These are phyloP conservation scores for Brienomyrus brachyistius DNA, from an alignment of 2,113 vertebrate species.

Conservation along the genomic window DNA sequence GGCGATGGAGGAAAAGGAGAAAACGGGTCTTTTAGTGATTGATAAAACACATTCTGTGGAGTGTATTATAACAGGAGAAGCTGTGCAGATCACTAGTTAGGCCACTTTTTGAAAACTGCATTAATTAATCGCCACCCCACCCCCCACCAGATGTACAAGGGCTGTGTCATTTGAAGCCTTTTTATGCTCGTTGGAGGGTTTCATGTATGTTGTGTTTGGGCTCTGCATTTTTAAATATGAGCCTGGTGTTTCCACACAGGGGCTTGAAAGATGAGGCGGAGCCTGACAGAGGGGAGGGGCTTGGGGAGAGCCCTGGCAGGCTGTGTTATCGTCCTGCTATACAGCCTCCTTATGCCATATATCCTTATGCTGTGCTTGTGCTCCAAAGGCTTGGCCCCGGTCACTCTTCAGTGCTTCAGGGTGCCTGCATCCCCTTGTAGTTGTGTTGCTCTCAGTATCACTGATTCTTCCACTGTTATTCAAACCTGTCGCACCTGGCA, in stretches of 20 bases:
- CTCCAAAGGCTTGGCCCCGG: not conserved
- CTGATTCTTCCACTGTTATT: not conserved
- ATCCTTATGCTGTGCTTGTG: not conserved
- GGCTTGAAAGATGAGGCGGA: slow-evolving; percentile 33
- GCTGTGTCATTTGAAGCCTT: not conserved
- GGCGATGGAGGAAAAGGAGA: not conserved
- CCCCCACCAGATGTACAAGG: slow-evolving; percentile 17
- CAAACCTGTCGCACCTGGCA: not conserved
- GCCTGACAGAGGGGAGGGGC: slow-evolving; percentile 68
- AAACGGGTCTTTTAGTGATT: not conserved
- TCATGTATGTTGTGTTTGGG: slow-evolving; percentile 66
- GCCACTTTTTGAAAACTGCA: not conserved
- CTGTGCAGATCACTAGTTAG: slow-evolving; percentile 9
- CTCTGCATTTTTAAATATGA: slow-evolving; percentile 44
- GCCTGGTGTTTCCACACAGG: slow-evolving; percentile 67
- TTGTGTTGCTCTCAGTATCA: not conserved
- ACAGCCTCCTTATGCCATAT: slow-evolving; percentile 47
- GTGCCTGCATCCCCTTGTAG: not conserved
- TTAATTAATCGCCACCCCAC: not conserved
- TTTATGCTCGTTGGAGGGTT: slow-evolving; percentile 64
- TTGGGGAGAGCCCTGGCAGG: slow-evolving; percentile 53
- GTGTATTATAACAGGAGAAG: not conserved
- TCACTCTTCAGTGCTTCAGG: not conserved
- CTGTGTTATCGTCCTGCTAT: slow-evolving; percentile 11
- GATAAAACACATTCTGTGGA: not conserved